Evolutionary conservation across 2,797 vertebrate species (phyloP).

Genomic region (Odontamblyopus lacepedii): DNA sequence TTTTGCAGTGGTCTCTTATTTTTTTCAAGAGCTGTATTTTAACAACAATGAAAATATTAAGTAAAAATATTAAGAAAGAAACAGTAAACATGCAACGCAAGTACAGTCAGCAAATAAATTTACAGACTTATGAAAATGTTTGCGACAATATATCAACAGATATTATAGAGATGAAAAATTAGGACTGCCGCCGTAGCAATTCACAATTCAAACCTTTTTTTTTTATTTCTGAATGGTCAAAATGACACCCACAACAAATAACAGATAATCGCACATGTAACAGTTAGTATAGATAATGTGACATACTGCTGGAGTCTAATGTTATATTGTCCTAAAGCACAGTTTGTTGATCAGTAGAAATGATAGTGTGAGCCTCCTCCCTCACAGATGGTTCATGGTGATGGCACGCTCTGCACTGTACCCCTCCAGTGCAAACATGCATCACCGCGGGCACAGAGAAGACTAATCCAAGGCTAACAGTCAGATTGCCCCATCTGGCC

Average conservation of each 20-base stretch:
- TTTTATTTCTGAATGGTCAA: background rate
- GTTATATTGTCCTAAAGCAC: background rate
- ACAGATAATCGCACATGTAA: background rate
- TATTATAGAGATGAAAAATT: no score
- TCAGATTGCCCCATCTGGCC: conserved; percentile 69
- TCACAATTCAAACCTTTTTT: no score
- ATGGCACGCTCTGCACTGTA: conserved; percentile 42
- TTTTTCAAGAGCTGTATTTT: no score
- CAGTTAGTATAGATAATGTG: background rate
- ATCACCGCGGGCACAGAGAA: conserved; percentile 42
- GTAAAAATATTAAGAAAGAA: no score
- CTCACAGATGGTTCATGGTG: conserved; percentile 64
- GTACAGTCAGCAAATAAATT: no score
- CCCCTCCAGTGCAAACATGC: conserved; percentile 55
- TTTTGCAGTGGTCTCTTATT: no score
- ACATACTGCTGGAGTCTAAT: background rate
- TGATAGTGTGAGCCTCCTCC: conserved; percentile 22
- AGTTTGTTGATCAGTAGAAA: conserved; percentile 25
- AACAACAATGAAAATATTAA: no score
- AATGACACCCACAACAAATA: background rate
- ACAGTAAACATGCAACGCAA: no score
- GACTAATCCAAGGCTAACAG: conserved; percentile 57
- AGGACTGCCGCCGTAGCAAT: no score
- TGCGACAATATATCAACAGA: no score
- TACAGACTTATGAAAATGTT: no score